Evolutionary conservation across 2,113 vertebrate species (phyloP).

Genomic region (Lepisosteus oculatus): DNA sequence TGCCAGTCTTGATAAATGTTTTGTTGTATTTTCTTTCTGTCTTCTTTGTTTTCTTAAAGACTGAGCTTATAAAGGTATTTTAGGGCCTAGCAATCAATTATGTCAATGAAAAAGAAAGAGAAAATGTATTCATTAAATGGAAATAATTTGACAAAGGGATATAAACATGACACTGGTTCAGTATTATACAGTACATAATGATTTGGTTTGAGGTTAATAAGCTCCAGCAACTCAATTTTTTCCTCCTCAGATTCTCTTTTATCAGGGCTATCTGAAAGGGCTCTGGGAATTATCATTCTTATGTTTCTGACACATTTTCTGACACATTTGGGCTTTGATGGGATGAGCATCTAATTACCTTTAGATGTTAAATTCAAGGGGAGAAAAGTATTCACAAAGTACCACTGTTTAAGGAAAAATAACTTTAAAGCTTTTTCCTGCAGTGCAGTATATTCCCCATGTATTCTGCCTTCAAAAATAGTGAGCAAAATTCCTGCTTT

Average conservation of each 20-base stretch:
- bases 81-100: background rate
- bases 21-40: background rate
- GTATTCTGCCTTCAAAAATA: background rate
- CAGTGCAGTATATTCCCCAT: too few species aligned
- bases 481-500: background rate
- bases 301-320: background rate
- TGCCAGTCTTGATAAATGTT: too few species aligned
- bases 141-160: background rate
- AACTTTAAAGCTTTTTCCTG: too few species aligned
- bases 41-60: background rate
- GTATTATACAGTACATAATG: background rate
- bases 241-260: background rate
- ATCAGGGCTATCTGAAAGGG: background rate
- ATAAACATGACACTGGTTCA: background rate
- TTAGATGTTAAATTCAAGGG: background rate
- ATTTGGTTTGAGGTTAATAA: background rate
- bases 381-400: background rate
- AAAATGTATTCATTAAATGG: background rate
- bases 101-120: background rate
- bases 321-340: background rate
- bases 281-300: background rate
- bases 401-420: background rate
- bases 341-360: too few species aligned
- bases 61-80: background rate
- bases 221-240: background rate